These are phyloP conservation scores for Triplophysa yarkandensis DNA, from an alignment of 2,797 vertebrate species.

Conservation along the genomic window DNA sequence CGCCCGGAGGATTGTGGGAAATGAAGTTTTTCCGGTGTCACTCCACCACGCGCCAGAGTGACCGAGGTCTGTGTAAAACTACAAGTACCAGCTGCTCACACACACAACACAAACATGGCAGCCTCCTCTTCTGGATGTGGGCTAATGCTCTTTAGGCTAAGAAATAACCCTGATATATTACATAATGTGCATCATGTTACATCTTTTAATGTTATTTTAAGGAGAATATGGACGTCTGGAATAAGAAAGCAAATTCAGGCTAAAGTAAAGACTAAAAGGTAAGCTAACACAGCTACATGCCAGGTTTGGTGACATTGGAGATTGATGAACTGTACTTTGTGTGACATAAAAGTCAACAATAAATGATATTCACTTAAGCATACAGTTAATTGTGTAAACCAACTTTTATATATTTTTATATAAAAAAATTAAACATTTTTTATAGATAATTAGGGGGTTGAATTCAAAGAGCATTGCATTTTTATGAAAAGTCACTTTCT, in stretches of 20 bases:
- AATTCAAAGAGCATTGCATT: too few species aligned
- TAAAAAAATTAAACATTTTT: too few species aligned
- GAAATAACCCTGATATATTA: slow-evolving; percentile 52
- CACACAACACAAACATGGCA: slow-evolving; percentile 66
- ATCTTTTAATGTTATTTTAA: slow-evolving; percentile 31
- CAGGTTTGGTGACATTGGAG: background rate
- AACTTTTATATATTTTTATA: too few species aligned
- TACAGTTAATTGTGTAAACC: too few species aligned
- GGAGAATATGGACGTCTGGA: slow-evolving; percentile 59
- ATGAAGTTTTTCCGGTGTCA: slow-evolving; percentile 58
- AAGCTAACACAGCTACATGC: background rate
- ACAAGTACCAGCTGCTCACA: slow-evolving; percentile 62
- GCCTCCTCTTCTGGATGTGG: slow-evolving; percentile 56
- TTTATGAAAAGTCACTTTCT: too few species aligned
- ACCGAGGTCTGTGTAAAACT: slow-evolving; percentile 55
- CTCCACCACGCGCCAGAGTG: background rate
- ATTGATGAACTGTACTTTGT: too few species aligned
- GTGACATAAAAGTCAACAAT: too few species aligned
- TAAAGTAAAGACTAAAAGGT: slow-evolving; percentile 54
- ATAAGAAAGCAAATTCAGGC: slow-evolving; percentile 47
- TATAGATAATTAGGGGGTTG: too few species aligned
- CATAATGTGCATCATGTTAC: slow-evolving; percentile 34
- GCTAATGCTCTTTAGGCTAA: slow-evolving; percentile 59
- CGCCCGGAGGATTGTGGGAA: slow-evolving; percentile 40
- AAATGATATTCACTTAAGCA: too few species aligned